Percentiles rank a stretch among this genome's conserved stretches.
These are phyloP conservation scores for Nymphalis polychloros DNA, from an alignment of 2,888 invertebrate genomes.

Conservation along the genomic window DNA sequence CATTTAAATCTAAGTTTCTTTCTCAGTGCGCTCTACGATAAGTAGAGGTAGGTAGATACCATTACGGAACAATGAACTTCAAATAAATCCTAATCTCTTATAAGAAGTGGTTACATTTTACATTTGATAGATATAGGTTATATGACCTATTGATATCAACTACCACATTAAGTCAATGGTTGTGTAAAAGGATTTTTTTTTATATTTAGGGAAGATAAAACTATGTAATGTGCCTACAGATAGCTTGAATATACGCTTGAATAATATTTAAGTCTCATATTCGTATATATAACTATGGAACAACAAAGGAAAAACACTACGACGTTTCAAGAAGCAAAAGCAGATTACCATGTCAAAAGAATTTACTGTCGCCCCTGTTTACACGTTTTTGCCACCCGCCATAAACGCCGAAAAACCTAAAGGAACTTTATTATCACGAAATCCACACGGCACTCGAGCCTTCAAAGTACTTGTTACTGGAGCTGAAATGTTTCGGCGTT, in stretches of 20 bases:
- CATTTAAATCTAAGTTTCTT: too few relatives aligned
- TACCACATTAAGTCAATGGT: too few relatives aligned
- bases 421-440: constrained; percentile 54
- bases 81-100: too few relatives aligned
- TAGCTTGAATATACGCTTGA: background rate
- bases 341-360: constrained; percentile 71
- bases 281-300: background rate
- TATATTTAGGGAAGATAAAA: too few relatives aligned
- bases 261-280: background rate
- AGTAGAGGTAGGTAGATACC: too few relatives aligned
- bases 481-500: constrained; percentile 33
- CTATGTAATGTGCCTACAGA: background rate
- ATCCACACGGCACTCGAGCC: constrained; percentile 46
- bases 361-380: constrained; percentile 60
- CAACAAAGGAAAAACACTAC: constrained; percentile 35
- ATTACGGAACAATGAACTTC: too few relatives aligned
- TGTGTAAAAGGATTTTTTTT: too few relatives aligned
- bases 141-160: too few relatives aligned
- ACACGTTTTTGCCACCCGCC: constrained; percentile 56
- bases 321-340: constrained; percentile 49
- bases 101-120: too few relatives aligned
- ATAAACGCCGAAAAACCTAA: constrained; percentile 57
- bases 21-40: too few relatives aligned
- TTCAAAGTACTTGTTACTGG: constrained; percentile 40
- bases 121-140: too few relatives aligned